Evolutionary conservation across 92 coral and sea anemone species (phyloP).

Genomic region (Diadumene lineata): DNA sequence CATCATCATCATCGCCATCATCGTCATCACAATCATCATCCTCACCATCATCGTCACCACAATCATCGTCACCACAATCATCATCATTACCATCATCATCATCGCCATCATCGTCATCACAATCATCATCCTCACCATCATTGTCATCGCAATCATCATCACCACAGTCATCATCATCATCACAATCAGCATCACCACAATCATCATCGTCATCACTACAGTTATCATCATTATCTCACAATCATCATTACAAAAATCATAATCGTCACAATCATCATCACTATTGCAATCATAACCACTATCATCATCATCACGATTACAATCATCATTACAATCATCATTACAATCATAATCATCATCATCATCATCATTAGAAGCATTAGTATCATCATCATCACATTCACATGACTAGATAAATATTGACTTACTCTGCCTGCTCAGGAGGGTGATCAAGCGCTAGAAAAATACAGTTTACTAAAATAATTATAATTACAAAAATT

Average conservation of each 20-base stretch:
- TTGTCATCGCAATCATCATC: not conserved
- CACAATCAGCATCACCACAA: not conserved
- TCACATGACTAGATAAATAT: too few relatives aligned
- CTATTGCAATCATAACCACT: not conserved
- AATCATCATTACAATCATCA: not conserved
- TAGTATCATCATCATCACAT: too few relatives aligned
- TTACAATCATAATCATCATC: not conserved
- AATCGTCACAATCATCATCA: not conserved
- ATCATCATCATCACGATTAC: not conserved
- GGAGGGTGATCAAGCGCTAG: slow-evolving; percentile 82
- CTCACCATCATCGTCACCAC: not conserved
- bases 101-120: not conserved
- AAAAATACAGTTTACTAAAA: slow-evolving; percentile 71
- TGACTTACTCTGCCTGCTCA: slow-evolving; percentile 88
- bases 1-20: not conserved
- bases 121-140: not conserved
- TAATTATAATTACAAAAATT: slow-evolving; percentile 68
- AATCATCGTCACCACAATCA: not conserved
- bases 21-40: not conserved
- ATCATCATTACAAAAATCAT: not conserved
- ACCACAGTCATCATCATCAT: not conserved
- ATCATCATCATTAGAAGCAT: not conserved
- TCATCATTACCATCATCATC: not conserved
- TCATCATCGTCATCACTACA: not conserved
- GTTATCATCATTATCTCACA: not conserved